Conservation (phyloP, 2,888 invertebrate species). For the Punctoribates punctum region DNA sequence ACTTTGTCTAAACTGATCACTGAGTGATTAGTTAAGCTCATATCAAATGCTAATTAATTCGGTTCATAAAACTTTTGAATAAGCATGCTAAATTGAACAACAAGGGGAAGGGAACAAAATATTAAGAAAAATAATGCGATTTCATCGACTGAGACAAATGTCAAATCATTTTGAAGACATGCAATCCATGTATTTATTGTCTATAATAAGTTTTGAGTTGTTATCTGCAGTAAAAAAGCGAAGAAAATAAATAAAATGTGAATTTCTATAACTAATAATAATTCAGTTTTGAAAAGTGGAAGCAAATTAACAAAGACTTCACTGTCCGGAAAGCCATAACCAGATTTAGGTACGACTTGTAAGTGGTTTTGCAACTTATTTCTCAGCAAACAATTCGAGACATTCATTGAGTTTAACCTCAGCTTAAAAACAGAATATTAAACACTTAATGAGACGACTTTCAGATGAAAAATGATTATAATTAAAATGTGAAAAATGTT, state of each 20-base stretch:
- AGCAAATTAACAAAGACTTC: neutral
- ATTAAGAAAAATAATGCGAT: constrained; percentile 3
- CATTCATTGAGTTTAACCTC: neutral
- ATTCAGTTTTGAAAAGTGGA: no score
- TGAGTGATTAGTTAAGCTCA: constrained; percentile 22
- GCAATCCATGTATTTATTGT: neutral
- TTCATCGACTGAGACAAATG: constrained; percentile 13
- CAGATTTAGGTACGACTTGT: neutral
- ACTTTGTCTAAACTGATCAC: constrained; percentile 2
- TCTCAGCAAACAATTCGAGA: neutral
- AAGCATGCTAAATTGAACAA: neutral
- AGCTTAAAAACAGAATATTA: neutral
- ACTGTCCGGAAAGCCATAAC: neutral
- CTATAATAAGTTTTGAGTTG: neutral
- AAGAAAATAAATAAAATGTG: neutral
- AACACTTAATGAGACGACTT: neutral
- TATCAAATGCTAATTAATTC: constrained; percentile 11
- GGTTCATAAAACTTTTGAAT: neutral
- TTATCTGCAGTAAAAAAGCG: neutral
- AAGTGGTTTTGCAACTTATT: constrained; percentile 6
- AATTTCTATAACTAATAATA: no score
- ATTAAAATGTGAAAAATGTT: constrained; percentile 13
- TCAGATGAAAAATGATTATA: neutral
- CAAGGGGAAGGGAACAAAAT: neutral
- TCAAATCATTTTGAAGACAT: neutral